Evolutionary conservation across 2,797 vertebrate species (phyloP), one percentile per base, ranked within the genome.

Genomic region (Sebastes kiyomatsui): DNA sequence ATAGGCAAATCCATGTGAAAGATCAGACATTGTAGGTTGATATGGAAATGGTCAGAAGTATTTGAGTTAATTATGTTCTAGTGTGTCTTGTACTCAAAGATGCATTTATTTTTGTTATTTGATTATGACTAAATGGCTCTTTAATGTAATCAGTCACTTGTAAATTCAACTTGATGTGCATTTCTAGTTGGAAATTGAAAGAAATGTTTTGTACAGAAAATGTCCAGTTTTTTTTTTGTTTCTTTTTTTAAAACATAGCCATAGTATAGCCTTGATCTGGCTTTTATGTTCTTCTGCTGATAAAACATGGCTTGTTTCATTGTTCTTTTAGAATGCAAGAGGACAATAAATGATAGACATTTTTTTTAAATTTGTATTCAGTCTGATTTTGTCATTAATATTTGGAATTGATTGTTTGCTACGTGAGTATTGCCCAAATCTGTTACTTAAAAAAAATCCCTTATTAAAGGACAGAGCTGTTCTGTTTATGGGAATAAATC

Each of bases 271-370:
- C 54, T 12, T 84, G 3, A 62, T 80, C 18, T 89, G 75, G 56
- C n/a, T 77, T 87, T 77, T 54, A 78, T 84, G 75, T 86, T 85
- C 13, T 52, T 79, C 27, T 79, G 64, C 23, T 72, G 49, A 76
- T 71, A 67, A 67, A 77, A 35, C 16, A 58, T 79, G 62, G 42
- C 64, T 82, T 76, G 58, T 90, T 86, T 83, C 54, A 68, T 61
- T 89, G 52, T 84, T 77, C 18, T 80, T 79, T 83, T 62, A 80
- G 25, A 84, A 78, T 84, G 23, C 60, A 78, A 80, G 38, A 79
- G 70, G 55, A 89, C 62, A 94, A 92, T 94, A 93, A 93, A 93
- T 3, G 1, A 68, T 30, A 67, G 25, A 25, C 67, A 67, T n/a
- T 14, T 74, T 35, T 86, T 90, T 81, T 33, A 75, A 77, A 81